Conservation (phyloP, 2,797 vertebrate species). For the Rhinella marina region DNA sequence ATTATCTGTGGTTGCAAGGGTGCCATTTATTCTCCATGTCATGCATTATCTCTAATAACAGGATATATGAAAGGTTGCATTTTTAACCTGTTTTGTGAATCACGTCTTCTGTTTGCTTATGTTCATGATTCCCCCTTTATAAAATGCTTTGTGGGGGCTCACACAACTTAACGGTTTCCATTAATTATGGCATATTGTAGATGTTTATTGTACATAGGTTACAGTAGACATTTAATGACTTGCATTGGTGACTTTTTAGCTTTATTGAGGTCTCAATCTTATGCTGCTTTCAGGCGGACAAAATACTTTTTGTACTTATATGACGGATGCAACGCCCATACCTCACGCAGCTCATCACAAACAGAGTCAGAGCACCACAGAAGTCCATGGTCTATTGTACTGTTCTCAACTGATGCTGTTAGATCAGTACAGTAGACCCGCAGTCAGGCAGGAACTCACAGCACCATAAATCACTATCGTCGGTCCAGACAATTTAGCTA, state of each 20-base stretch:
- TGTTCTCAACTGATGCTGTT: too few species aligned
- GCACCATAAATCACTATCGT: too few species aligned
- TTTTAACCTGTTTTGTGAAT: neutral
- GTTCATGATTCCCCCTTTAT: neutral
- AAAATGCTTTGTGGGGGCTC: too few species aligned
- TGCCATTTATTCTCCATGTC: neutral
- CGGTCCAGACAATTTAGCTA: too few species aligned
- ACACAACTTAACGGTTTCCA: neutral
- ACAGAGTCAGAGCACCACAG: too few species aligned
- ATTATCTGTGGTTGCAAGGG: slow-evolving; percentile 3
- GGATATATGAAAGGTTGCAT: neutral
- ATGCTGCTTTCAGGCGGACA: neutral
- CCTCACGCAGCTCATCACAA: too few species aligned
- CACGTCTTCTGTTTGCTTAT: neutral
- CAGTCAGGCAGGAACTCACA: too few species aligned
- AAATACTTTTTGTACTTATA: too few species aligned
- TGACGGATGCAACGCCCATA: too few species aligned
- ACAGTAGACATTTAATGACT: neutral
- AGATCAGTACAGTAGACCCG: too few species aligned
- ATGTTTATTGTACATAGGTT: neutral
- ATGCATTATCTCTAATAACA: neutral
- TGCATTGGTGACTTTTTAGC: neutral
- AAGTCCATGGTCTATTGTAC: too few species aligned
- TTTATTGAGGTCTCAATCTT: neutral
- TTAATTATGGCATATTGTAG: too few species aligned